Evolutionary conservation across 2,888 invertebrate species (phyloP), one percentile per base, ranked within the genome.

Genomic region (Tyria jacobaeae): DNA sequence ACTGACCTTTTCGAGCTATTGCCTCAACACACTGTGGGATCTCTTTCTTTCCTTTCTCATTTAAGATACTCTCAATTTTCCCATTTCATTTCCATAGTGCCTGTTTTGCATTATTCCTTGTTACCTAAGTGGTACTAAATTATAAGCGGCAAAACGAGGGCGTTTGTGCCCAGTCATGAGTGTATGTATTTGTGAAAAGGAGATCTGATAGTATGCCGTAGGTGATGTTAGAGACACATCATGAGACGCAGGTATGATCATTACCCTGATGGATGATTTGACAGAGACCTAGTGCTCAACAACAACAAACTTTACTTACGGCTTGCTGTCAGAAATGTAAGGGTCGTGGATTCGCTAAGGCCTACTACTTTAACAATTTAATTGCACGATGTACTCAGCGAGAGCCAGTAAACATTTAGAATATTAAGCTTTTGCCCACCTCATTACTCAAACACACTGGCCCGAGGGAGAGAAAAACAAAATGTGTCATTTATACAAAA

Each of bases 401-500:
- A 47, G 52, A 37, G 25, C 15, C 41, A 7, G 25, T 59, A 53
- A 27, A 15, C 25, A n/a, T 47, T 35, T 59, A 47, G 44, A 59
- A 52, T 59, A 59, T 59, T 37, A n/a, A 48, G 17, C 21, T 9
- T 39, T n/a, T 48, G 31, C 47, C 31, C 54, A 31, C 61, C 57
- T 52, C 44, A 54, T 53, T 58, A 57, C 34, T 57, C 34, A 53
- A 41, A 58, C 57, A 34, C 24, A 12, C 24, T 7, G 57, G 25
- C 50, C 25, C 34, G 35, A 24, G 57, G 49, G 53, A 54, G 41
- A 3, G 15, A 27, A 50, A 50, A 27, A 55, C 60, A 17, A 47
- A 47, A 57, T 62, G 48, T 57, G 35, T 57, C 57, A 62, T 52
- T 47, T 39, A 53, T 39, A 53, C 52, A 57, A 57, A 62, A 62